Evolutionary conservation across 2,888 invertebrate genomes (phyloP).

Genomic region (Lacanobia wlatinum): DNA sequence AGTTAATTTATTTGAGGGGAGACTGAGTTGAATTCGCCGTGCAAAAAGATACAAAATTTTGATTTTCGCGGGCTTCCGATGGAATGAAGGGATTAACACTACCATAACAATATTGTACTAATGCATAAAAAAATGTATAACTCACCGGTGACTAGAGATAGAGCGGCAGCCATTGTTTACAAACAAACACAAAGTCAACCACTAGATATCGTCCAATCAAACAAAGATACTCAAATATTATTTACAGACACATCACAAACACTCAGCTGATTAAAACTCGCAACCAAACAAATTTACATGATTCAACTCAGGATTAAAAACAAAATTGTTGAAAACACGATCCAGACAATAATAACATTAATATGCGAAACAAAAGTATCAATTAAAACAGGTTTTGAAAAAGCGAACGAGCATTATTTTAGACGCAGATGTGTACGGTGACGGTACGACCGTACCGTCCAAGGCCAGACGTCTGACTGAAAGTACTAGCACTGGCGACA

Average conservation of each 20-base stretch:
- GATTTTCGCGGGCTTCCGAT: neutral
- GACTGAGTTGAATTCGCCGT: too few relatives aligned
- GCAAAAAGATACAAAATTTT: neutral
- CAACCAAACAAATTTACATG: neutral
- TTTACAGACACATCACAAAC: neutral
- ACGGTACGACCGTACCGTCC: neutral
- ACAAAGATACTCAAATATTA: neutral
- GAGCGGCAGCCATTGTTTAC: neutral
- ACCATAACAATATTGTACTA: neutral
- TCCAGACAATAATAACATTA: too few relatives aligned
- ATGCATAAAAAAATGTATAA: neutral
- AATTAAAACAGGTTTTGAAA: too few relatives aligned
- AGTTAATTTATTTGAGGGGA: too few relatives aligned
- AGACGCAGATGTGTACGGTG: neutral
- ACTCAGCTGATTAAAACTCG: neutral
- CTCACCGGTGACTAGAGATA: neutral
- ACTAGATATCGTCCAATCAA: neutral
- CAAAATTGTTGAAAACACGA: too few relatives aligned
- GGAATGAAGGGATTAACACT: neutral
- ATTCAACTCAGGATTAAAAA: neutral
- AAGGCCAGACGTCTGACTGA: neutral
- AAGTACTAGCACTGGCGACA: neutral
- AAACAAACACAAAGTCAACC: neutral
- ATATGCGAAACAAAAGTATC: neutral
- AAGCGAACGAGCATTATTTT: neutral